phyloP scores from a whole-genome alignment of 2,888 invertebrate species.

The Chrysolina oricalcia region DNA sequence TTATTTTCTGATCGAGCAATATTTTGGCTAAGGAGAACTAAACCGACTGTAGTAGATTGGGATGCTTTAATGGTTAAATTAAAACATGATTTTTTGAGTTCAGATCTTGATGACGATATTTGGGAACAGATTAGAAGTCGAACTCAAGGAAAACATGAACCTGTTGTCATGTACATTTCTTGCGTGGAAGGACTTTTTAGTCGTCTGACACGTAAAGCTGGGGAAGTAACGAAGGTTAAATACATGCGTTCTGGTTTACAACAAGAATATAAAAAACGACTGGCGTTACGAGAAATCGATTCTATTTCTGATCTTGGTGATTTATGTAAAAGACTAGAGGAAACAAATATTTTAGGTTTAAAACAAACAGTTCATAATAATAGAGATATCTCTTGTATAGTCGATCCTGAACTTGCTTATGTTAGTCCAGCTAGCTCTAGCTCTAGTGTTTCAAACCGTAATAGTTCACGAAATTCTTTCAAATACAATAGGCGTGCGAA shows the following conservation, averaged over 20 bases:
- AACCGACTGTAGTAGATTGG: conserved; percentile 32
- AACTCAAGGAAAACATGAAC: neutral
- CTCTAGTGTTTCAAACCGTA: neutral
- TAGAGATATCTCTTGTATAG: neutral
- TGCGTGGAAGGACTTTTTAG: neutral
- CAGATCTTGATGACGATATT: too few species aligned
- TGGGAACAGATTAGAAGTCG: too few species aligned
- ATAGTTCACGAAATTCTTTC: neutral
- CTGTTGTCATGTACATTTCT: neutral
- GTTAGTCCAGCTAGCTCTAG: neutral
- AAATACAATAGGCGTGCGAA: neutral
- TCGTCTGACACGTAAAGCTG: neutral
- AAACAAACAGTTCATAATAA: neutral
- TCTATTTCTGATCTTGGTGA: neutral
- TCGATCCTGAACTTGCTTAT: neutral
- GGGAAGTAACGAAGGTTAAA: neutral
- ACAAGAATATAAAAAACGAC: neutral
- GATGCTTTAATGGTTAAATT: neutral
- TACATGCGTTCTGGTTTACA: neutral
- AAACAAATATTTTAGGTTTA: neutral
- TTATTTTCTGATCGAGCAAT: conserved; percentile 35
- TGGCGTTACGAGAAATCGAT: neutral
- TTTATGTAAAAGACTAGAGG: neutral
- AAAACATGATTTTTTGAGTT: too few species aligned
- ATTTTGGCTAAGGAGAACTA: conserved; percentile 32